These are phyloP conservation scores for Etheostoma perlongum DNA, from an alignment of 2,797 vertebrate species.

Conservation along the genomic window DNA sequence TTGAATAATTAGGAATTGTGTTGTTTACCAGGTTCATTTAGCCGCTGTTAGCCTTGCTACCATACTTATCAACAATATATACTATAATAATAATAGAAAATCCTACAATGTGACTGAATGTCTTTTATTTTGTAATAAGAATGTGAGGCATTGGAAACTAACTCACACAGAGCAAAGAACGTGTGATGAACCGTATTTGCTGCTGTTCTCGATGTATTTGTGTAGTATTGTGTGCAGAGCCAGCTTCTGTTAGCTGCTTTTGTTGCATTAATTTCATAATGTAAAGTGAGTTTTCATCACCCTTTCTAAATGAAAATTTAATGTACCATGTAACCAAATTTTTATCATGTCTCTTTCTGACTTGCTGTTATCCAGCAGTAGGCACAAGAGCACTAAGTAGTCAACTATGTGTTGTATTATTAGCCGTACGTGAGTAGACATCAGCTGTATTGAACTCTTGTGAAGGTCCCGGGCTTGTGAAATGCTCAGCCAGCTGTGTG, in stretches of 20 bases:
- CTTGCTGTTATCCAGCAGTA: slow-evolving; percentile 21
- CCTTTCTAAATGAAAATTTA: slow-evolving; percentile 58
- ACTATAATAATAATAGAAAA: slow-evolving; percentile 26
- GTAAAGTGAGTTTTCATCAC: slow-evolving; percentile 45
- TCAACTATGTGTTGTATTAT: slow-evolving; percentile 19
- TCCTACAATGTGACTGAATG: slow-evolving; percentile 19
- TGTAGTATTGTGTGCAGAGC: slow-evolving; percentile 35
- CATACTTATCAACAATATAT: slow-evolving; percentile 31
- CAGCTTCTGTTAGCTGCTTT: slow-evolving; percentile 56
- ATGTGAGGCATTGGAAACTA: slow-evolving; percentile 65
- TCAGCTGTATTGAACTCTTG: not conserved
- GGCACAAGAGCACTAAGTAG: not conserved
- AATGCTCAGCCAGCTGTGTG: slow-evolving; percentile 8
- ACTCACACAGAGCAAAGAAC: slow-evolving; percentile 50
- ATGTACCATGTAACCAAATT: slow-evolving; percentile 58
- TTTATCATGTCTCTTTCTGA: slow-evolving; percentile 32
- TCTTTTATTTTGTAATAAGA: slow-evolving; percentile 42
- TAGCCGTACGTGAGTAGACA: not conserved
- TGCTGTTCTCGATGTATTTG: slow-evolving; percentile 57
- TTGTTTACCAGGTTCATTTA: slow-evolving; percentile 36
- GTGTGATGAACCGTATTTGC: slow-evolving; percentile 54
- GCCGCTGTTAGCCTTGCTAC: slow-evolving; percentile 12
- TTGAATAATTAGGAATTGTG: slow-evolving; percentile 30
- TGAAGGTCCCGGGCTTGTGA: not conserved
- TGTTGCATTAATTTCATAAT: slow-evolving; percentile 49